Evolutionary conservation across 2,888 invertebrate species (phyloP).

Genomic region (Theristus sp.): DNA sequence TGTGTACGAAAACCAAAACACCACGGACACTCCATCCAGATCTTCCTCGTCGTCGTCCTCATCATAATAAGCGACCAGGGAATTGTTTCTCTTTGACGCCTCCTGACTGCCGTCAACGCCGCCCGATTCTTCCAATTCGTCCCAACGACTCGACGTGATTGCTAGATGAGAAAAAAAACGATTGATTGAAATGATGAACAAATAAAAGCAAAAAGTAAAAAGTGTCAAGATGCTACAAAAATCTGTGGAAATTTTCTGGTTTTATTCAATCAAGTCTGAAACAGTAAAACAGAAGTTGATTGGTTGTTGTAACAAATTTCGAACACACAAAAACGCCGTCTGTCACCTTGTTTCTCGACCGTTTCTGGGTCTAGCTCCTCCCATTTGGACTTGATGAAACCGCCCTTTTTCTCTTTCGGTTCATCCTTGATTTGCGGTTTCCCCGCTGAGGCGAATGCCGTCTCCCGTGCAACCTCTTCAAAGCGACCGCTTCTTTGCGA

Average conservation of each 20-base stretch:
- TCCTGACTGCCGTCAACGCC: conserved; percentile 13
- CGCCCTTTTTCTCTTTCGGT: conserved; percentile 15
- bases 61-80: background rate
- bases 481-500: too few relatives aligned
- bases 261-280: too few relatives aligned
- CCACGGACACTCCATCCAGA: conserved; percentile 13
- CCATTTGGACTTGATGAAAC: conserved; percentile 76
- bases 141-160: conserved; percentile 73
- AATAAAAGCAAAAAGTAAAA: too few relatives aligned
- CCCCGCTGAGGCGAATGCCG: too few relatives aligned
- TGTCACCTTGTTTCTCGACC: conserved; percentile 42
- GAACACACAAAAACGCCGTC: too few relatives aligned
- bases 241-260: too few relatives aligned
- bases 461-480: too few relatives aligned
- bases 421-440: background rate
- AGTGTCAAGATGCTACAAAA: too few relatives aligned
- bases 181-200: too few relatives aligned
- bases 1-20: background rate
- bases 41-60: conserved; percentile 26
- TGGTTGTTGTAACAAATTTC: too few relatives aligned
- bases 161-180: conserved; percentile 41
- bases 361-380: conserved; percentile 79
- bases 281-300: background rate
- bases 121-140: conserved; percentile 45
- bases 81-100: too few relatives aligned